These are phyloP conservation scores for Balaeniceps rex DNA, from an alignment of 2,113 vertebrate genomes.

Conservation along the genomic window DNA sequence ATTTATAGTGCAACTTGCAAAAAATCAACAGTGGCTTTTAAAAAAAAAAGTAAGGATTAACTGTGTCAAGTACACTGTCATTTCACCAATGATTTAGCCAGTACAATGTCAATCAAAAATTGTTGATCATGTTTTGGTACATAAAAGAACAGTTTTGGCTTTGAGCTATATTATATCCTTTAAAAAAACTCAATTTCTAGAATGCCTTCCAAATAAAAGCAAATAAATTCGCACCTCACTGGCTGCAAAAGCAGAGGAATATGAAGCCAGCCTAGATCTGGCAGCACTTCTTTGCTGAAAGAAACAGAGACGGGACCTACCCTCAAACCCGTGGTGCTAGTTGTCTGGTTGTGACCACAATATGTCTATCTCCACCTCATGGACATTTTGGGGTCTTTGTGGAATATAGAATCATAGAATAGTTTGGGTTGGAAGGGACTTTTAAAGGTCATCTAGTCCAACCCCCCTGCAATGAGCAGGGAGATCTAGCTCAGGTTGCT, in stretches of 20 bases:
- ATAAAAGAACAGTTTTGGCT: neutral
- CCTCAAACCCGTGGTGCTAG: neutral
- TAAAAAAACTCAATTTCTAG: conserved; percentile 10
- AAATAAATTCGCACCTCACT: neutral
- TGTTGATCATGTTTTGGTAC: neutral
- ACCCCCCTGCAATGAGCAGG: neutral
- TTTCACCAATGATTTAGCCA: conserved; percentile 19
- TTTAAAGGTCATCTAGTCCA: neutral
- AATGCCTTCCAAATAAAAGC: neutral
- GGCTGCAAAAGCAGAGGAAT: neutral
- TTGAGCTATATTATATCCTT: neutral
- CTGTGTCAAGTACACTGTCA: neutral
- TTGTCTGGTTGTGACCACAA: neutral
- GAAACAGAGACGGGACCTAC: neutral
- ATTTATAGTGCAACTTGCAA: neutral
- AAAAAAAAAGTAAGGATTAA: conserved; percentile 26
- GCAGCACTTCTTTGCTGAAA: neutral
- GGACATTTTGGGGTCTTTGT: neutral
- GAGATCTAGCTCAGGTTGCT: neutral
- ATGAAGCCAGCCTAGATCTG: neutral
- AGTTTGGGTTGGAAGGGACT: neutral
- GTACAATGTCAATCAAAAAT: conserved; percentile 14
- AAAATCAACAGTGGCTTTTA: neutral
- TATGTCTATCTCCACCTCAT: neutral
- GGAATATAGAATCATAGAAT: neutral